phyloP scores from a whole-genome alignment of 2,113 vertebrate genomes.

The Condylura cristata region DNA sequence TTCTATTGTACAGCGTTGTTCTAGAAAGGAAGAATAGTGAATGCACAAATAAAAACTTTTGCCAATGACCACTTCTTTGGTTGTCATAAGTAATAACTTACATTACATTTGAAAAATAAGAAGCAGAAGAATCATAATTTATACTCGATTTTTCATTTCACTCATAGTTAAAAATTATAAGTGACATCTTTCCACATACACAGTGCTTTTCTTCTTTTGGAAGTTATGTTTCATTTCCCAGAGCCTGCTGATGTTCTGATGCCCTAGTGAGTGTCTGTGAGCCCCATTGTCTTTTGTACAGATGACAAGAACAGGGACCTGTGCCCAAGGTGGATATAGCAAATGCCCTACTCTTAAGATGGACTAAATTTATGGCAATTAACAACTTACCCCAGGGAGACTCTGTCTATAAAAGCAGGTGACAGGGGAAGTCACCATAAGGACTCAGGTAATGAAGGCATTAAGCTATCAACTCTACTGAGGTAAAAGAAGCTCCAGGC shows the following conservation, averaged over 20 bases:
- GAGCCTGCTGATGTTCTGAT: not conserved
- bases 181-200: not conserved
- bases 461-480: not conserved
- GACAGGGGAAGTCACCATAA: not conserved
- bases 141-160: not conserved
- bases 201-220: not conserved
- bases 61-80: not conserved
- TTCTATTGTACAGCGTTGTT: accelerated
- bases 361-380: not conserved
- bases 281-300: not conserved
- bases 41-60: not conserved
- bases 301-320: not conserved
- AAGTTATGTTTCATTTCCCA: not conserved
- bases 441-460: not conserved
- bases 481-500: not conserved
- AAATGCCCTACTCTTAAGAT: not conserved
- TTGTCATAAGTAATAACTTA: not conserved
- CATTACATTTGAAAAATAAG: not conserved
- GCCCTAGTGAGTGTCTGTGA: not conserved
- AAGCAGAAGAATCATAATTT: not conserved
- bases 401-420: not conserved
- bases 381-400: not conserved
- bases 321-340: not conserved
- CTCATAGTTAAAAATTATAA: not conserved
- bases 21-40: not conserved